These are phyloP conservation scores for Dendropsophus ebraccatus DNA, from an alignment of 2,113 vertebrate genomes.

Conservation along the genomic window DNA sequence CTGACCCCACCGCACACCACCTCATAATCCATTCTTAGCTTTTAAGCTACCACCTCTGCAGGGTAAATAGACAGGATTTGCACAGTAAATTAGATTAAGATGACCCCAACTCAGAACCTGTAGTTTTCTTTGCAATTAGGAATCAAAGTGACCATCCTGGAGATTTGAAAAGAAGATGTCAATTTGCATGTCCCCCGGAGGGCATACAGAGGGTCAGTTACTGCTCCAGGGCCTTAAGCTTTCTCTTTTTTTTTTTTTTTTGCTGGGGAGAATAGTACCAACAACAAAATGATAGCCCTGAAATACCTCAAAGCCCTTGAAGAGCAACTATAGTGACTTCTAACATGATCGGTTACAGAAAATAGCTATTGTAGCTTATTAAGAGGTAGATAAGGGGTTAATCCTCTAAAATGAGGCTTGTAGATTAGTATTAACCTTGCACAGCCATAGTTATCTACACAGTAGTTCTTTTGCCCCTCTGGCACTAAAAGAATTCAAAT, in stretches of 20 bases:
- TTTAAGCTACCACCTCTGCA: background rate
- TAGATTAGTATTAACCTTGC: constrained; percentile 30
- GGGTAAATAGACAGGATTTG: background rate
- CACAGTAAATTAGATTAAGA: constrained; percentile 9
- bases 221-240: constrained; percentile 16
- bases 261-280: background rate
- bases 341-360: background rate
- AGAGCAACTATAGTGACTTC: background rate
- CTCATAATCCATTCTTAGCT: background rate
- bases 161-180: constrained; percentile 43
- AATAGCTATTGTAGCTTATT: background rate
- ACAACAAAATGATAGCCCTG: constrained; percentile 8
- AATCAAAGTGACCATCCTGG: constrained; percentile 46
- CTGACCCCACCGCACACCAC: background rate
- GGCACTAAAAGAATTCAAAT: constrained; percentile 55
- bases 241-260: constrained; percentile 42
- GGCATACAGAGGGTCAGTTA: constrained; percentile 41
- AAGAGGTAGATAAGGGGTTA: constrained; percentile 11
- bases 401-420: constrained; percentile 32
- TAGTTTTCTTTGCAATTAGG: constrained; percentile 58
- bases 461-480: constrained; percentile 46
- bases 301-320: background rate
- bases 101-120: constrained; percentile 18
- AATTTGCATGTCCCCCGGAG: constrained; percentile 50
- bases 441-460: constrained; percentile 16